These are phyloP conservation scores for Ommatoiulus sabulosus DNA, from an alignment of 2,888 invertebrate species.

Conservation along the genomic window DNA sequence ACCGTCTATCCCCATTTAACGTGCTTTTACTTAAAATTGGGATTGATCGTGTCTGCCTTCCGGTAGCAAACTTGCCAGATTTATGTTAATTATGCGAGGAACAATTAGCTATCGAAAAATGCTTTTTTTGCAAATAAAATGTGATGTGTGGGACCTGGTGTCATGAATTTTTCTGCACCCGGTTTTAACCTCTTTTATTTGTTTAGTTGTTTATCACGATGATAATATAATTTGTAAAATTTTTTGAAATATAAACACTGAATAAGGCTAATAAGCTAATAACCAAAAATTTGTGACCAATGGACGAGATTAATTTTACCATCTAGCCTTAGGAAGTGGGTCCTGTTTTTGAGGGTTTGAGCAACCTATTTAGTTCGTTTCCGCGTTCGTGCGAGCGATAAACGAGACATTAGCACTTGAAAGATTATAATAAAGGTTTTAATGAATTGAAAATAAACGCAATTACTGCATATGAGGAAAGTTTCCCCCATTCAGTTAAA, in stretches of 20 bases:
- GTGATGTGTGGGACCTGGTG: neutral
- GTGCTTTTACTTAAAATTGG: neutral
- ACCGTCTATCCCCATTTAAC: neutral
- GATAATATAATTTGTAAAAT: neutral
- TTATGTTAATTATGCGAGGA: neutral
- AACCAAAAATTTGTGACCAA: no score
- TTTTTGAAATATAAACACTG: neutral
- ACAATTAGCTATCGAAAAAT: neutral
- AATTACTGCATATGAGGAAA: neutral
- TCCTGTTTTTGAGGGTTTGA: neutral
- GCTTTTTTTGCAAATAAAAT: neutral
- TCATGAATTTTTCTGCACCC: neutral
- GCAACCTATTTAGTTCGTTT: conserved; percentile 1
- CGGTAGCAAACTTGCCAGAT: neutral
- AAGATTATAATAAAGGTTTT: neutral
- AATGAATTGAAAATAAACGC: neutral
- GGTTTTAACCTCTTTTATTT: neutral
- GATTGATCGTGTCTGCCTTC: neutral
- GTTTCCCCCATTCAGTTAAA: neutral
- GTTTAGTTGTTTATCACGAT: neutral
- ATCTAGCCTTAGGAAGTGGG: neutral
- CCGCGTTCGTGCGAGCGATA: conserved; percentile 6
- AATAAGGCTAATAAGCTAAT: neutral
- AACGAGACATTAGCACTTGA: neutral
- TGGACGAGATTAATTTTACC: no score